A percentile compares a stretch with the other conserved stretches of the same genome.
phyloP scores from a whole-genome alignment of 2,888 invertebrate species.

The Gortyna flavago region DNA sequence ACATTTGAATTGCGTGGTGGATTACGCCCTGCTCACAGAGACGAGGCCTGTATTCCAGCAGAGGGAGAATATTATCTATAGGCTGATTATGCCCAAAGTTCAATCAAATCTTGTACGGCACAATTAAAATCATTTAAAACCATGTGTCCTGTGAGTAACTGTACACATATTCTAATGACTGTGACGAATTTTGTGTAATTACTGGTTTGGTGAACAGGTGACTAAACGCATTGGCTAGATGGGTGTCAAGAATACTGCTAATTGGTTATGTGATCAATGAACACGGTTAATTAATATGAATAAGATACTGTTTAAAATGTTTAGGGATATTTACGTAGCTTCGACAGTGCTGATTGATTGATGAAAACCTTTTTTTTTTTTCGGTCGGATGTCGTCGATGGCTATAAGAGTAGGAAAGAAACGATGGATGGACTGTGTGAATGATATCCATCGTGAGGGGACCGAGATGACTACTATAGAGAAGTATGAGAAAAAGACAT shows the following conservation, averaged over 20 bases:
- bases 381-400: too few species aligned
- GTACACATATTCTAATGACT: slow-evolving; percentile 25
- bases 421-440: too few species aligned
- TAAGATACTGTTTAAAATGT: slow-evolving; percentile 9
- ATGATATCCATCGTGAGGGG: too few species aligned
- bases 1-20: too few species aligned
- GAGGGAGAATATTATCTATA: too few species aligned
- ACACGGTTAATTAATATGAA: slow-evolving; percentile 31
- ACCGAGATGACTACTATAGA: too few species aligned
- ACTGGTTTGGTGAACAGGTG: slow-evolving; percentile 9
- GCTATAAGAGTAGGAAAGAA: too few species aligned
- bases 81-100: too few species aligned
- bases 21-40: too few species aligned
- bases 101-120: not conserved
- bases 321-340: not conserved
- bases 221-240: slow-evolving; percentile 43
- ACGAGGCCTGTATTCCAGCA: too few species aligned
- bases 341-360: not conserved
- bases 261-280: slow-evolving; percentile 58
- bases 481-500: too few species aligned
- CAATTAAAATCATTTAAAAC: slow-evolving; percentile 9
- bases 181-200: slow-evolving; percentile 52
- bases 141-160: slow-evolving; percentile 14
- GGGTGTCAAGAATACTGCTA: slow-evolving; percentile 27
- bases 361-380: not conserved